These are phyloP conservation scores for Magallana ariakensis DNA, from an alignment of 1,140 invertebrate genomes.

Conservation along the genomic window DNA sequence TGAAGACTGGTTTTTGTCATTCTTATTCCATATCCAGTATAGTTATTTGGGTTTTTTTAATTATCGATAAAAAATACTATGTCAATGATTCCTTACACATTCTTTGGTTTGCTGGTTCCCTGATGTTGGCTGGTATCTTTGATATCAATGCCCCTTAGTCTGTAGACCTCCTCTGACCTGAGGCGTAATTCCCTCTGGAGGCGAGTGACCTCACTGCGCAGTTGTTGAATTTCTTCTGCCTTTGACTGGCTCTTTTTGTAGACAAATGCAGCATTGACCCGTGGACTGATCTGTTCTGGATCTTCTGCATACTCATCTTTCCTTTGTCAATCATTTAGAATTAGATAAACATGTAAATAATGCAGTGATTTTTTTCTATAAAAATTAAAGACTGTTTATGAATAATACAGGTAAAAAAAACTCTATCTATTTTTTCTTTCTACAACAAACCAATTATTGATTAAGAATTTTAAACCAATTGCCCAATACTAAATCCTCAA, in stretches of 20 bases:
- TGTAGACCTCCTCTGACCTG: not conserved
- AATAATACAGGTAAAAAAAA: too few relatives aligned
- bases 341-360: too few relatives aligned
- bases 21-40: too few relatives aligned
- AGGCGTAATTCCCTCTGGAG: constrained; percentile 23
- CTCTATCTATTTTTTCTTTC: too few relatives aligned
- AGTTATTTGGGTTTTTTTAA: too few relatives aligned
- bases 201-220: not conserved
- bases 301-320: not conserved
- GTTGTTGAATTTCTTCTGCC: not conserved
- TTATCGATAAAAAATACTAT: not conserved
- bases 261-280: not conserved
- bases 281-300: constrained; percentile 1
- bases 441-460: too few relatives aligned
- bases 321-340: not conserved
- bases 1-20: too few relatives aligned
- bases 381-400: too few relatives aligned
- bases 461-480: too few relatives aligned
- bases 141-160: not conserved
- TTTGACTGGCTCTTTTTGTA: not conserved
- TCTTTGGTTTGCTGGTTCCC: not conserved
- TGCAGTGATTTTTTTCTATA: too few relatives aligned
- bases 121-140: not conserved
- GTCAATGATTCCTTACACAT: not conserved
- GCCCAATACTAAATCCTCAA: too few relatives aligned